phyloP scores from a whole-genome alignment of 2,113 vertebrate genomes.

The Callaeas wilsoni region DNA sequence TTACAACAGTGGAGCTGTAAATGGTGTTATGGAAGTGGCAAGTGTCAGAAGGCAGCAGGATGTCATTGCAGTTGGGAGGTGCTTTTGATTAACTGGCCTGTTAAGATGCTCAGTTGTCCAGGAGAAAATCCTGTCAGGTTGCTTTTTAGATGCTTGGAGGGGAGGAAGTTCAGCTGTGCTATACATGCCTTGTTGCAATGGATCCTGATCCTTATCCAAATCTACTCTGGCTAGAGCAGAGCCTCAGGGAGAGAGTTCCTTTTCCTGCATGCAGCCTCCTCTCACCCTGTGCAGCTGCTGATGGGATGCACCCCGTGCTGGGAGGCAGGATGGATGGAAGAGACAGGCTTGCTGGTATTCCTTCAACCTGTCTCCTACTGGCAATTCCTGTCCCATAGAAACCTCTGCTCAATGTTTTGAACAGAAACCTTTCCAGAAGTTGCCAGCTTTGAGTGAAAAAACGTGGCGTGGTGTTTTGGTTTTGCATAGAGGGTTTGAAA shows the following conservation, averaged over 20 bases:
- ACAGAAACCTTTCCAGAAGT: not conserved
- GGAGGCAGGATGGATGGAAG: not conserved
- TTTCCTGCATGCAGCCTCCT: not conserved
- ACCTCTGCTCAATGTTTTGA: not conserved
- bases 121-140: not conserved
- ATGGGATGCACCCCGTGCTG: not conserved
- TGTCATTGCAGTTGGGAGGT: constrained; percentile 10
- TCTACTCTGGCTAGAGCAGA: not conserved
- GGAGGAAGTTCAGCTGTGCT: not conserved
- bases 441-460: not conserved
- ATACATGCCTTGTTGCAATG: not conserved
- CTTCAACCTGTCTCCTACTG: not conserved
- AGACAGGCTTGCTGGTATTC: not conserved
- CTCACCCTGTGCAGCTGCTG: not conserved
- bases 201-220: not conserved
- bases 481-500: not conserved
- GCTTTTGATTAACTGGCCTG: not conserved
- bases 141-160: not conserved
- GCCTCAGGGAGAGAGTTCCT: not conserved
- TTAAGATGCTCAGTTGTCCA: not conserved
- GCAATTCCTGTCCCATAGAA: not conserved
- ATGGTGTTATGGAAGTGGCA: constrained; percentile 29
- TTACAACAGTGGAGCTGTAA: constrained; percentile 33
- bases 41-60: constrained; percentile 47
- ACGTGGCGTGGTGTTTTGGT: not conserved